Evolutionary conservation across 2,888 invertebrate genomes (phyloP), one percentile per base, ranked within the genome.

Genomic region (Cataglyphis cursor): DNA sequence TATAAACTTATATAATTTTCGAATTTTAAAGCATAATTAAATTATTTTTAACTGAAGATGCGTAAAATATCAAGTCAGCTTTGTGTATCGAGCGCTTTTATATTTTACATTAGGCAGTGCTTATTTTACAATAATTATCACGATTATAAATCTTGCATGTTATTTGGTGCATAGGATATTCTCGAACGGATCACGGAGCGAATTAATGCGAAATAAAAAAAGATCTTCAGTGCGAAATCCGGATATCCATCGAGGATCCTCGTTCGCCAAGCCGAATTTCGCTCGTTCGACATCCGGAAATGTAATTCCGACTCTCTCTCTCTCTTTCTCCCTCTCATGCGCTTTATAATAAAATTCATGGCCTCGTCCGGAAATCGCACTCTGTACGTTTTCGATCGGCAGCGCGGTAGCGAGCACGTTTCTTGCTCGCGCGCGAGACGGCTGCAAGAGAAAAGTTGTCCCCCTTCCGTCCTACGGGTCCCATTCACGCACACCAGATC

Each of bases 401-500:
- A 68, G 68, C 76, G 66, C 59, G 75, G 51, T 24, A 75, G 65
- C 66, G 38, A 87, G 76, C 82, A 78, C 75, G 78, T 78, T 66
- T 51, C 35, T 73, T 76, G 81, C 75, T 68, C 31, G 31, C 41
- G 18, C 62, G 35, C 48, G 57, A 10, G 24, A 21, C 28, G 8
- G 35, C 54, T 28, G 24, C 9, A 48, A 57, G 28, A 78, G 82
- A 64, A 86, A 89, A 87, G 62, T 90, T 85, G 66, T 28, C 57
- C 80, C 61, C 24, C 70, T 44, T 70, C 83, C 51, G 65, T 82
- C 87, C 82, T 83, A 78, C 68, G 88, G 84, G 89, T 84, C 82
- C 88, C 88, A 85, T 89, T 89, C 84, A 87, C 89, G 90, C 87
- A 87, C 87, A 73, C 82, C 61, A 82, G 85, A 89, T 90, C 89